A percentile compares a stretch with the other conserved stretches of the same genome.
Conservation (phyloP, 2,888 invertebrate species). For the Dryococelus australis region DNA sequence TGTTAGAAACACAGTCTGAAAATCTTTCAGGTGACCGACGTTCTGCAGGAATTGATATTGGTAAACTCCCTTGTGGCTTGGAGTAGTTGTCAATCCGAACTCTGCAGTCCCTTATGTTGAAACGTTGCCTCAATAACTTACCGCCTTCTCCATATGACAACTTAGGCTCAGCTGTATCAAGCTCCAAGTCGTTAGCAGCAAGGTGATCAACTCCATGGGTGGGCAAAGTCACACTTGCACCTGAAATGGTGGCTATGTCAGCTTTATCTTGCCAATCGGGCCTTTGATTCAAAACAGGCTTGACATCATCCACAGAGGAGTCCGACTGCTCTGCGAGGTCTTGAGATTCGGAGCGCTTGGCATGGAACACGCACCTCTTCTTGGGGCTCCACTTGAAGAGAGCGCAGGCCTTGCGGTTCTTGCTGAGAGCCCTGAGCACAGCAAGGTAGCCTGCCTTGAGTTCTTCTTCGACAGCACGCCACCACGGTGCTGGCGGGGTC, state of each 20-base stretch:
- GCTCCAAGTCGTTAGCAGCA: not conserved
- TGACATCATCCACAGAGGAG: slow-evolving; percentile 35
- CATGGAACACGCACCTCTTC: slow-evolving; percentile 63
- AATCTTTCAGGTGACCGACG: slow-evolving; percentile 33
- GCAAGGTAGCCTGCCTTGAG: slow-evolving; percentile 75
- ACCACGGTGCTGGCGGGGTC: slow-evolving; percentile 52
- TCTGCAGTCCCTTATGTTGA: slow-evolving; percentile 55
- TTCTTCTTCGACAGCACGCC: slow-evolving; percentile 59
- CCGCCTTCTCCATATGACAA: slow-evolving; percentile 52
- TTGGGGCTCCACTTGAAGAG: slow-evolving; percentile 79
- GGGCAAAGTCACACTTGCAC: not conserved
- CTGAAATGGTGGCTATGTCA: not conserved
- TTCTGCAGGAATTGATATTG: slow-evolving; percentile 37
- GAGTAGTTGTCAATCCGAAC: slow-evolving; percentile 56
- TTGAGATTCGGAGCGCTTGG: slow-evolving; percentile 33
- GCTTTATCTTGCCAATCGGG: not conserved
- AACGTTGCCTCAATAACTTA: slow-evolving; percentile 52
- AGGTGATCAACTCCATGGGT: not conserved
- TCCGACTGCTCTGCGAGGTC: slow-evolving; percentile 51
- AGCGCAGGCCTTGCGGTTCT: slow-evolving; percentile 78
- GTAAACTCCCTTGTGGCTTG: slow-evolving; percentile 50
- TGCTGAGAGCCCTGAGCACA: slow-evolving; percentile 76
- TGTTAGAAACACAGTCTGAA: slow-evolving; percentile 38
- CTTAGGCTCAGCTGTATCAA: not conserved
- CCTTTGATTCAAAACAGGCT: not conserved